phyloP scores from a whole-genome alignment of 1,140 invertebrate species.

The Zaprionus ghesquierei region DNA sequence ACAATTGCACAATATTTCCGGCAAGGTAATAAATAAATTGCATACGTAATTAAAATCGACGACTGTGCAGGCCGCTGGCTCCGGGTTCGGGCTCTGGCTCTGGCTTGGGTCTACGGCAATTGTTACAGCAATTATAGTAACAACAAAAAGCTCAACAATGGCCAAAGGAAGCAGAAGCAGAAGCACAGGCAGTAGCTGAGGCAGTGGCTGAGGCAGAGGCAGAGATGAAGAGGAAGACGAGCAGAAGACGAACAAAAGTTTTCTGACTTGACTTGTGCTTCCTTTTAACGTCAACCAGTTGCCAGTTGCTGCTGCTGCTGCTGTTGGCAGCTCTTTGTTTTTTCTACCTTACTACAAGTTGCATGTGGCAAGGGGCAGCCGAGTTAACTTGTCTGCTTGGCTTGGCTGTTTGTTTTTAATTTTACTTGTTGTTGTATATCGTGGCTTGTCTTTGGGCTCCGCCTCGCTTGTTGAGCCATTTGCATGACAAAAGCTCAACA shows the following conservation, averaged over 20 bases:
- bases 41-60: slow-evolving; percentile 81
- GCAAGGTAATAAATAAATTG: slow-evolving; percentile 80
- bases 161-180: not conserved
- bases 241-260: slow-evolving; percentile 59
- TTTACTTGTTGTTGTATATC: slow-evolving; percentile 24
- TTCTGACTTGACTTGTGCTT: slow-evolving; percentile 71
- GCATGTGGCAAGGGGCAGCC: slow-evolving; percentile 36
- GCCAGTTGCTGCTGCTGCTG: slow-evolving; percentile 53
- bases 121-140: slow-evolving; percentile 63
- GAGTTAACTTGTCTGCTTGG: slow-evolving; percentile 32
- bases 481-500: slow-evolving; percentile 70
- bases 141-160: slow-evolving; percentile 30
- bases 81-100: slow-evolving; percentile 2
- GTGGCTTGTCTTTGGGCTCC: slow-evolving; percentile 30
- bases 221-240: not conserved
- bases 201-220: not conserved
- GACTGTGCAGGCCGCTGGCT: slow-evolving; percentile 57
- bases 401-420: slow-evolving; percentile 66
- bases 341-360: slow-evolving; percentile 30
- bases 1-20: slow-evolving; percentile 77
- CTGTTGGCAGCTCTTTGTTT: slow-evolving; percentile 65
- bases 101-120: slow-evolving; percentile 15
- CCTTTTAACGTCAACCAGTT: slow-evolving; percentile 69
- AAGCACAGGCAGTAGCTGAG: not conserved
- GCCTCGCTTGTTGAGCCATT: slow-evolving; percentile 63